Percentiles rank a stretch among this genome's conserved stretches.
Conservation (phyloP, 2,797 vertebrate species). For the Poeciliopsis gracilis region DNA sequence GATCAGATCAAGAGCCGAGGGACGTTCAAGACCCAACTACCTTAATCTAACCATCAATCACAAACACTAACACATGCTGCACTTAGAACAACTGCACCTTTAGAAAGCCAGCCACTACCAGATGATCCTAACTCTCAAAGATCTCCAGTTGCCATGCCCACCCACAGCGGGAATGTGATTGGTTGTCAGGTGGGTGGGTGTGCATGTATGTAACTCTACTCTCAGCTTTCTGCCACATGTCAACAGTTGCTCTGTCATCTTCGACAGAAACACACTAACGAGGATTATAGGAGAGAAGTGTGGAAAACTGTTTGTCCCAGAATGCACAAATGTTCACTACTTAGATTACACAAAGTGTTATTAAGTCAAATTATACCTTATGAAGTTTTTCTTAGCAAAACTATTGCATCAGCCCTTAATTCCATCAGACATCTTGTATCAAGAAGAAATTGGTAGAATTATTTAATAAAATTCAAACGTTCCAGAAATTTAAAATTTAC, state of each 20-base stretch:
- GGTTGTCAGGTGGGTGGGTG: constrained; percentile 26
- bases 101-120: constrained; percentile 45
- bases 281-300: constrained; percentile 36
- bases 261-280: constrained; percentile 23
- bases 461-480: neutral
- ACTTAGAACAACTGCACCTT: constrained; percentile 18
- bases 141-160: constrained; percentile 70
- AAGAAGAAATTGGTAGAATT: neutral
- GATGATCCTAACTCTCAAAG: constrained; percentile 61
- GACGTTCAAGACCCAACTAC: constrained; percentile 9
- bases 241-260: constrained; percentile 70
- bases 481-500: neutral
- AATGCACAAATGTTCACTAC: constrained; percentile 27
- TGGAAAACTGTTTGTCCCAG: constrained; percentile 32
- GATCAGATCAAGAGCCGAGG: constrained; percentile 27
- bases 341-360: constrained; percentile 38
- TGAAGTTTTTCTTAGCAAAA: neutral
- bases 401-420: neutral
- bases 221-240: constrained; percentile 63
- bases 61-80: constrained; percentile 7
- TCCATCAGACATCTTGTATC: neutral
- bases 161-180: constrained; percentile 58
- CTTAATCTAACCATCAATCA: neutral
- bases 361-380: neutral
- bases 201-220: constrained; percentile 56